Evolutionary conservation across 2,888 invertebrate species (phyloP), one percentile per base, ranked within the genome.

Genomic region (Chromoteleia sp.): DNA sequence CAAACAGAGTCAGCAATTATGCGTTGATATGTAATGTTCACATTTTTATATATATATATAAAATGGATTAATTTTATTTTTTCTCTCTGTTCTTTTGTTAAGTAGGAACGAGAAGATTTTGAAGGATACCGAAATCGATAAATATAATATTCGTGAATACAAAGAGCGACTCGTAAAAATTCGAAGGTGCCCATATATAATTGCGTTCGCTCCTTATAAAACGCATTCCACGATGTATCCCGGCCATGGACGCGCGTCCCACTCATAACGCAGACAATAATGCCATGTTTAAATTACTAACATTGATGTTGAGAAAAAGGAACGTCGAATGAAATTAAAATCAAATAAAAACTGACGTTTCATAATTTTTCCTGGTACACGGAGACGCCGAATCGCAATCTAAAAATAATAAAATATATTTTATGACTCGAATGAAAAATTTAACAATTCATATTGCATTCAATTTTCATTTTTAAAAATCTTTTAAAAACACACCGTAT

Each of bases 231-330:
- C 73, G 84, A 88, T 86, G 87, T 84, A 88, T 87, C 84, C 86
- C 88, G 88, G 88, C 87, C 88, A 88, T 84, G 88, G 88, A 87
- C 88, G 83, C 78, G 84, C 84, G 86, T 88, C 86, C 88, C 87
- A 81, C 81, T 54, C 76, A 52, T 58, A 61, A 82, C 65, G 15
- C 52, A 71, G 81, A 70, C 81, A 74, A 73, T 82, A 80, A 74
- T 75, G 58, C 65, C 65, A 65, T 25, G 80, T 75, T 80, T 56
- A 52, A 74, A 68, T 80, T 80, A 75, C 63, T 65, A 75, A 63
- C 75, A 63, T 75, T 70, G 56, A 70, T 45, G 79, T 41, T 48
- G 30, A 36, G 50, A 63, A 58, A 74, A 68, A 61, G 14, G 25
- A 54, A 48, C 33, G 12, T 17, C 50, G 52, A 52, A 39, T 50